These are phyloP conservation scores for Galerucella calmariensis DNA, from an alignment of 2,888 invertebrate genomes.

Conservation along the genomic window DNA sequence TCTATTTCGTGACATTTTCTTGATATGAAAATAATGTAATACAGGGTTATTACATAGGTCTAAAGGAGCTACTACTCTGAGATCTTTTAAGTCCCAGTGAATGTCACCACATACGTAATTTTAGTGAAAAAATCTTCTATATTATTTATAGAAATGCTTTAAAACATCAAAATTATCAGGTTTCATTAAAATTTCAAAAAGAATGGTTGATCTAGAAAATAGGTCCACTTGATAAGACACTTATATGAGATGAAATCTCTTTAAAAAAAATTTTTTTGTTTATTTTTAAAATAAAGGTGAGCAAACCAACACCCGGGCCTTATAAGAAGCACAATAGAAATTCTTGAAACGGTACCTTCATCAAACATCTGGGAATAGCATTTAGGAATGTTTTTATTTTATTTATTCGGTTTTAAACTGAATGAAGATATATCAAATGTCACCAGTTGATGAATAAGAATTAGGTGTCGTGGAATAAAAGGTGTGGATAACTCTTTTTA, in stretches of 20 bases:
- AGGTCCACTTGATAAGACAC: too few relatives aligned
- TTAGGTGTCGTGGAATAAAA: conserved; percentile 37
- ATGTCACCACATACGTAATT: too few relatives aligned
- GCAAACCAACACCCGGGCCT: conserved; percentile 21
- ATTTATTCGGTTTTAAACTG: conserved; percentile 24
- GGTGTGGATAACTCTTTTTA: conserved; percentile 15
- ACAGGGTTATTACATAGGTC: too few relatives aligned
- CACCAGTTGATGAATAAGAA: conserved; percentile 26
- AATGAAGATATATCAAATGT: conserved; percentile 39
- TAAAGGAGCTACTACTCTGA: too few relatives aligned
- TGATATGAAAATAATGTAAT: background rate
- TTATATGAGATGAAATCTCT: background rate
- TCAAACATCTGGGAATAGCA: conserved; percentile 14
- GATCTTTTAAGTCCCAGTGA: too few relatives aligned
- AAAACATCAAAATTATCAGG: too few relatives aligned
- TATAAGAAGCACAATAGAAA: conserved; percentile 26
- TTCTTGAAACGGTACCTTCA: conserved; percentile 25
- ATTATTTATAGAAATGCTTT: too few relatives aligned
- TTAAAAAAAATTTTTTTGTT: background rate
- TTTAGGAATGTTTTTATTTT: conserved; percentile 40
- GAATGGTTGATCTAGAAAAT: too few relatives aligned
- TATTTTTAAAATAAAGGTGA: conserved; percentile 22
- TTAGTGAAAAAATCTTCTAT: too few relatives aligned
- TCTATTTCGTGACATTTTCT: background rate
- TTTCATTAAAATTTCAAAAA: too few relatives aligned